phyloP scores from a whole-genome alignment of 2,888 invertebrate genomes.

The Drosophila colorata region DNA sequence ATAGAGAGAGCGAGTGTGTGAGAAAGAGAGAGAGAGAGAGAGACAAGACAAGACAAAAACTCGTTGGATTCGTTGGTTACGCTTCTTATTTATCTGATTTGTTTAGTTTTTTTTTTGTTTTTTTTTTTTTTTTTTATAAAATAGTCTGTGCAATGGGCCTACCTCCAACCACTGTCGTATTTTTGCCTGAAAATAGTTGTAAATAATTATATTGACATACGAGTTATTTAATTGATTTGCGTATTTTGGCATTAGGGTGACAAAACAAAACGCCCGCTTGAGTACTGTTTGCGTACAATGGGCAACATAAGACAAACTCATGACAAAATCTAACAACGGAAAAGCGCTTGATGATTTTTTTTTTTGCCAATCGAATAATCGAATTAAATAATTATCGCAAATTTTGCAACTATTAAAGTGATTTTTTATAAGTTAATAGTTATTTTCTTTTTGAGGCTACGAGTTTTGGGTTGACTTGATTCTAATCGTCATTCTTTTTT shows the following conservation, averaged over 20 bases:
- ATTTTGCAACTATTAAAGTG: not conserved
- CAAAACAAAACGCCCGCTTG: constrained; percentile 23
- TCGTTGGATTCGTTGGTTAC: constrained; percentile 40
- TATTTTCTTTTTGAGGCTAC: too few relatives aligned
- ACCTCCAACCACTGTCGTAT: constrained; percentile 92
- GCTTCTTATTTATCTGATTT: constrained; percentile 7
- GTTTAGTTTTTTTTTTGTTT: constrained; percentile 6
- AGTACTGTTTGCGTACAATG: not conserved
- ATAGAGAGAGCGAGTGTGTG: constrained; percentile 7
- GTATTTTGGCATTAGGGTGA: constrained; percentile 6
- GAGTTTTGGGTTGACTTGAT: too few relatives aligned
- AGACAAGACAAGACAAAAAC: constrained; percentile 26
- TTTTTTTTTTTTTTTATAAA: not conserved
- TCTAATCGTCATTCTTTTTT: too few relatives aligned
- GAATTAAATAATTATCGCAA: too few relatives aligned
- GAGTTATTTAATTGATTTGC: constrained; percentile 35
- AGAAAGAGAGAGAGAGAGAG: constrained; percentile 16
- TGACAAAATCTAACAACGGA: not conserved
- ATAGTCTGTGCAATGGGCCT: constrained; percentile 83
- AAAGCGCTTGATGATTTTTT: not conserved
- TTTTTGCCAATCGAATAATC: too few relatives aligned
- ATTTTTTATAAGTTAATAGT: too few relatives aligned
- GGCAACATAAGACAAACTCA: constrained; percentile 8
- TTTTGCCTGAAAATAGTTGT: constrained; percentile 88
- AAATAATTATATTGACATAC: constrained; percentile 36